phyloP scores from a whole-genome alignment of 2,113 vertebrate genomes.

The Mastomys natalensis region DNA sequence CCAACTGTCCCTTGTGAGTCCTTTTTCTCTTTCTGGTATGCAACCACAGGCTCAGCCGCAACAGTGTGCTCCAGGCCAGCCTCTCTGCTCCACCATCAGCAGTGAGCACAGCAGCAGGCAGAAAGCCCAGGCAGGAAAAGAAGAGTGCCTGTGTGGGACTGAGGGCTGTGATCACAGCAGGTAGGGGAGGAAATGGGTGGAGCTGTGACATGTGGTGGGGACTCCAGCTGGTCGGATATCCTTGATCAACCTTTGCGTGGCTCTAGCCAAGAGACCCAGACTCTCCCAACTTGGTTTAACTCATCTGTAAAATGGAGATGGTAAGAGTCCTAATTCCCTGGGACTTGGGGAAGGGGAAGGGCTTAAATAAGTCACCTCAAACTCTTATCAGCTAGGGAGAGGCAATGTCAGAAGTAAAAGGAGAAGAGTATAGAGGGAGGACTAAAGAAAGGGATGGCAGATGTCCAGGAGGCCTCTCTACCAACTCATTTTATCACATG shows the following conservation, averaged over 20 bases:
- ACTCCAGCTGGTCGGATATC: background rate
- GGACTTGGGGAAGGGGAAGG: background rate
- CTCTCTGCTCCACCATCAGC: background rate
- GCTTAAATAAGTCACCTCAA: background rate
- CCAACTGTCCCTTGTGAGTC: background rate
- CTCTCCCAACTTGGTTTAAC: background rate
- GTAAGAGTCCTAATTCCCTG: background rate
- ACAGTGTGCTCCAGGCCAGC: background rate
- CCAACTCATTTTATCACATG: background rate
- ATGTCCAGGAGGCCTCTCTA: background rate
- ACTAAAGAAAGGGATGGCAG: background rate
- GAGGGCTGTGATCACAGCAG: background rate
- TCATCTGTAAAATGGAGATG: background rate
- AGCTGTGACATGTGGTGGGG: background rate
- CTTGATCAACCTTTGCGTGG: background rate
- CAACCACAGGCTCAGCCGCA: background rate
- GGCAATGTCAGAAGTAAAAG: background rate
- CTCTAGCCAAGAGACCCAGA: background rate
- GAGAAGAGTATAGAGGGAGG: background rate
- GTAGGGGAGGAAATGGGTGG: background rate
- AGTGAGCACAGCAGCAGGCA: background rate
- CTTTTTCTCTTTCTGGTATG: background rate
- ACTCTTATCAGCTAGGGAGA: background rate
- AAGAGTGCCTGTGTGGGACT: background rate
- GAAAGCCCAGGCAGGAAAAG: background rate